Conservation (phyloP, 2,888 invertebrate species). For the Dilophus febrilis region DNA sequence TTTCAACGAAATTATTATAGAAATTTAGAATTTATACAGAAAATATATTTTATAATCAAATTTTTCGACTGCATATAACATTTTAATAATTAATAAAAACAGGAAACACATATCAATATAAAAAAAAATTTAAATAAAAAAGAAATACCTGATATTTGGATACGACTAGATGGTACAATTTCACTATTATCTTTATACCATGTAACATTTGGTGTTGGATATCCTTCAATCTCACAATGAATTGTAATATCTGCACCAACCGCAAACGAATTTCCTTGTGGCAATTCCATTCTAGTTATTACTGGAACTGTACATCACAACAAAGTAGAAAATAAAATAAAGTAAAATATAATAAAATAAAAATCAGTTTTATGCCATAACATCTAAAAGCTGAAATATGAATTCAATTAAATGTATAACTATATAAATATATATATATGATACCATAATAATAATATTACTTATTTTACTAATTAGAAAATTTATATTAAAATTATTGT, state of each 20-base stretch:
- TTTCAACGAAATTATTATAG: no score
- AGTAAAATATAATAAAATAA: slow-evolving; percentile 1
- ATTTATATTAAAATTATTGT: no score
- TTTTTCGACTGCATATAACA: no score
- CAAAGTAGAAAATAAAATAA: not conserved
- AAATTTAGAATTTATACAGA: no score
- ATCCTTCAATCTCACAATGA: slow-evolving; percentile 59
- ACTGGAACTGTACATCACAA: slow-evolving; percentile 33
- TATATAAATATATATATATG: no score
- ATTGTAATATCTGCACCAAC: slow-evolving; percentile 52
- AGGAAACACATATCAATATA: no score
- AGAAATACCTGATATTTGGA: slow-evolving; percentile 44
- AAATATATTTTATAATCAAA: no score
- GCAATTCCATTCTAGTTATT: slow-evolving; percentile 41
- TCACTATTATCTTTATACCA: slow-evolving; percentile 65
- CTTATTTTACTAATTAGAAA: slow-evolving; percentile 2
- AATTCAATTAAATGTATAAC: no score
- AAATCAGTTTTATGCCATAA: no score
- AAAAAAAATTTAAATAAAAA: no score
- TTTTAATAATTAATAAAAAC: no score
- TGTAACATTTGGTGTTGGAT: slow-evolving; percentile 53
- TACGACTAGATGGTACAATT: slow-evolving; percentile 37
- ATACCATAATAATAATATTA: not conserved
- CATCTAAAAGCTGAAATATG: no score
- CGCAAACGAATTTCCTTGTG: slow-evolving; percentile 32